A percentile compares a stretch with the other conserved stretches of the same genome.
phyloP scores from a whole-genome alignment of 1,140 invertebrate species.

The Bombus polaris region DNA sequence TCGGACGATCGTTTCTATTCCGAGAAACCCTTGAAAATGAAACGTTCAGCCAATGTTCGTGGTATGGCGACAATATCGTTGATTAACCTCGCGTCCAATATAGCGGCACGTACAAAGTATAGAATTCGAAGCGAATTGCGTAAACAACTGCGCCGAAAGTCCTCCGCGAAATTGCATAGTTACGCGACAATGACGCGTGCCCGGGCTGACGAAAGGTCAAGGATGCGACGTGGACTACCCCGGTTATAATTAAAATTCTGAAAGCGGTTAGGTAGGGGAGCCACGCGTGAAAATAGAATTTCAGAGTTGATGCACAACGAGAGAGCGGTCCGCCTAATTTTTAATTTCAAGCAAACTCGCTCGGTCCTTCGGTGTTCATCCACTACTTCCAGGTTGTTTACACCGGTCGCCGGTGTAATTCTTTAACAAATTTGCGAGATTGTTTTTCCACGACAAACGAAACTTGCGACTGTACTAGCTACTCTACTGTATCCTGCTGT shows the following conservation, averaged over 20 bases:
- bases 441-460: too few species aligned
- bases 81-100: constrained; percentile 22
- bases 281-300: constrained; percentile 35
- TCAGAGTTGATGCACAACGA: not conserved
- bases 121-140: constrained; percentile 39
- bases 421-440: too few species aligned
- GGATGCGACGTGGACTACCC: constrained; percentile 39
- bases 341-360: not conserved
- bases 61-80: constrained; percentile 4
- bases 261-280: not conserved
- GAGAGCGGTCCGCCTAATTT: not conserved
- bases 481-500: too few species aligned
- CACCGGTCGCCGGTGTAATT: too few species aligned
- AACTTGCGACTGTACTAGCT: too few species aligned
- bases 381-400: too few species aligned
- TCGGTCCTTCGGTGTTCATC: not conserved
- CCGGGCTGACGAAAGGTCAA: constrained; percentile 55
- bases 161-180: constrained; percentile 36
- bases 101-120: not conserved
- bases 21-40: constrained; percentile 37
- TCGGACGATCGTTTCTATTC: constrained; percentile 16
- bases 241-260: constrained; percentile 46
- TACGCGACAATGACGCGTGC: constrained; percentile 10
- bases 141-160: constrained; percentile 43
- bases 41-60: not conserved